Base-by-base conservation (phyloP, 2,888 invertebrate species). In the Brachypalpus laphriformis region DNA sequence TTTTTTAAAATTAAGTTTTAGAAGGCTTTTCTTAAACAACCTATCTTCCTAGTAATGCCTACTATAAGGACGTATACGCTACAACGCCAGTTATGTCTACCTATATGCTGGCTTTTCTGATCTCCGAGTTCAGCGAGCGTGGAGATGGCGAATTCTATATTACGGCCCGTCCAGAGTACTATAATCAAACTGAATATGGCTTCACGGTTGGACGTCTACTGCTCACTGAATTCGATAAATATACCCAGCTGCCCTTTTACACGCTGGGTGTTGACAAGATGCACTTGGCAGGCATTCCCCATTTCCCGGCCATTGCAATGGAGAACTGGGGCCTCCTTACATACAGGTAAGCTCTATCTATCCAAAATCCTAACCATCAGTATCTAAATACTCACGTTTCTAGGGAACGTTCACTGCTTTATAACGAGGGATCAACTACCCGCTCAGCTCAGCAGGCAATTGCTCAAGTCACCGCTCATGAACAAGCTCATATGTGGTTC, bases 301-400 rank as follows among this genome's bases (percentile, higher is more conserved):
- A 97, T 90, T 97, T 97, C 90, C 93, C 94, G 56, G 95, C 96
- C 86, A 96, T 96, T 49, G 97, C 97, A 65, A 97, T 98, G 97
- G 97, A 97, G 90, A 98, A 98, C 90, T 98, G 97, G 97, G 98
- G 97, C 6, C 92, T 98, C 22, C 93, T 97, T 6, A 97, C 96
- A 2, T 98, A 96, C 92, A 94, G 94, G 95, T 94, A 91, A 14
- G 18, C 3, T 6, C 1, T 0, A 40, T 5, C n/a, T n/a, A n/a
- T n/a, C n/a, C 1, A 0, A 6, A 28, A 66, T 0, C n/a, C n/a
- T n/a, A n/a, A n/a, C n/a, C n/a, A n/a, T n/a, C n/a, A n/a, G n/a
- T n/a, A n/a, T n/a, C n/a, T n/a, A n/a, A n/a, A n/a, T 6, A 14
- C 5, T 14, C 2, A 1, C 97, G 88, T 96, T n/a, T n/a, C 96